phyloP scores from a whole-genome alignment of 2,888 invertebrate species.

The Drosophila borealis region DNA sequence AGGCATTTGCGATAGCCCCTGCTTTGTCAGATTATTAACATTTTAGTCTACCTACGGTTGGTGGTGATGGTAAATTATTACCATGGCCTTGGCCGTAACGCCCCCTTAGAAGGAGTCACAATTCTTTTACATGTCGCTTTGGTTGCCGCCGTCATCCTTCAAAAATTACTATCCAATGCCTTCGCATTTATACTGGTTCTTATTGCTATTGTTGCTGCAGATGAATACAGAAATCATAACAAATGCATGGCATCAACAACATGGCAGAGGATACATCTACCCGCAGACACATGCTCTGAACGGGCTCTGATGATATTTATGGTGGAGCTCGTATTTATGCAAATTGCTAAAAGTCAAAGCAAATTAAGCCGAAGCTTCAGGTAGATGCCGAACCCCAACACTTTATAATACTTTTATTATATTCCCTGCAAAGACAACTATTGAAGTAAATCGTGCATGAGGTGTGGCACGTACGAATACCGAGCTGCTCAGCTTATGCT shows the following conservation, averaged over 20 bases:
- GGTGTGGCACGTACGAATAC: conserved; percentile 46
- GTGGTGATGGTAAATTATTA: conserved; percentile 43
- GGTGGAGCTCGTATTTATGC: conserved; percentile 72
- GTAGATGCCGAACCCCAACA: conserved; percentile 48
- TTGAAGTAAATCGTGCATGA: conserved; percentile 18
- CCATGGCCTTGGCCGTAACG: conserved; percentile 35
- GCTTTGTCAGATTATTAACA: conserved; percentile 45
- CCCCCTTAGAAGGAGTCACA: conserved; percentile 61
- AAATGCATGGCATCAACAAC: conserved; percentile 49
- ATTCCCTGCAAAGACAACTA: conserved; percentile 20
- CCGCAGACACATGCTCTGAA: conserved; percentile 16
- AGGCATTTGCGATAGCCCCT: conserved; percentile 3
- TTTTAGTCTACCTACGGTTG: conserved; percentile 20
- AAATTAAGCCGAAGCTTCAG: conserved; percentile 78
- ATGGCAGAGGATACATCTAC: conserved; percentile 25
- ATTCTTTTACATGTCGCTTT: conserved; percentile 57
- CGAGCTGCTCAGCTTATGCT: neutral
- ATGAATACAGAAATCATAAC: conserved; percentile 61
- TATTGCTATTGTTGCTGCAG: conserved; percentile 69
- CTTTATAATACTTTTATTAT: conserved; percentile 30
- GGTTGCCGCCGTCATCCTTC: conserved; percentile 47
- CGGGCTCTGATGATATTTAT: conserved; percentile 45
- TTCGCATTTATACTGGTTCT: conserved; percentile 39
- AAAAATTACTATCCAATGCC: conserved; percentile 35
- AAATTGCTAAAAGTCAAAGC: conserved; percentile 81